These are phyloP conservation scores for Drosophila hydei DNA, from an alignment of 1,140 invertebrate genomes.

Conservation along the genomic window DNA sequence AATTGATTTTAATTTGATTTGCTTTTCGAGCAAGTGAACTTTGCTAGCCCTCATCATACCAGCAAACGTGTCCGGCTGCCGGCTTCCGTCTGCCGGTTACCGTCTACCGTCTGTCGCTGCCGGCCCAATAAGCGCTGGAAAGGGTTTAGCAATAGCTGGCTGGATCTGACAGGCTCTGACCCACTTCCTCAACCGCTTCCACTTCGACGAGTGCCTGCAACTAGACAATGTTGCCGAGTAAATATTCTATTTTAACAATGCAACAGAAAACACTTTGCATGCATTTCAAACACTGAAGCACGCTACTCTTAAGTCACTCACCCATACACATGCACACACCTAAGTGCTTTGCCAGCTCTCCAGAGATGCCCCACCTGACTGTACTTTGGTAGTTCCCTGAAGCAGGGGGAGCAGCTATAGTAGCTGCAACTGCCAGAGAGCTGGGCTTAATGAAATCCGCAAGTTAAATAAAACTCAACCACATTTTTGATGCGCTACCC, in stretches of 20 bases:
- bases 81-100: no score
- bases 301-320: constrained; percentile 4
- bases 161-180: constrained; percentile 27
- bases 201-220: constrained; percentile 23
- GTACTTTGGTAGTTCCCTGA: constrained; percentile 56
- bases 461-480: constrained; percentile 44
- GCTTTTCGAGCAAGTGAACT: constrained; percentile 56
- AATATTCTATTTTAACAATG: constrained; percentile 51
- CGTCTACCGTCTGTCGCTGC: neutral
- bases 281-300: constrained; percentile 35
- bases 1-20: constrained; percentile 79
- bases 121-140: constrained; percentile 9
- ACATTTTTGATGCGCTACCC: constrained; percentile 35
- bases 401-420: constrained; percentile 38
- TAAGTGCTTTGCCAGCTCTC: constrained; percentile 29
- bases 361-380: constrained; percentile 39
- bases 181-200: constrained; percentile 40
- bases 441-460: constrained; percentile 61
- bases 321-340: constrained; percentile 22
- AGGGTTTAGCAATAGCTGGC: no score
- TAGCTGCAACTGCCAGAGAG: constrained; percentile 41
- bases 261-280: constrained; percentile 49
- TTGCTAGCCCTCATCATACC: constrained; percentile 40
- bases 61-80: no score
- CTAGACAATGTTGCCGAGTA: constrained; percentile 42